Base-by-base conservation (phyloP, 2,888 invertebrate genomes). In the Fragum fragum region DNA sequence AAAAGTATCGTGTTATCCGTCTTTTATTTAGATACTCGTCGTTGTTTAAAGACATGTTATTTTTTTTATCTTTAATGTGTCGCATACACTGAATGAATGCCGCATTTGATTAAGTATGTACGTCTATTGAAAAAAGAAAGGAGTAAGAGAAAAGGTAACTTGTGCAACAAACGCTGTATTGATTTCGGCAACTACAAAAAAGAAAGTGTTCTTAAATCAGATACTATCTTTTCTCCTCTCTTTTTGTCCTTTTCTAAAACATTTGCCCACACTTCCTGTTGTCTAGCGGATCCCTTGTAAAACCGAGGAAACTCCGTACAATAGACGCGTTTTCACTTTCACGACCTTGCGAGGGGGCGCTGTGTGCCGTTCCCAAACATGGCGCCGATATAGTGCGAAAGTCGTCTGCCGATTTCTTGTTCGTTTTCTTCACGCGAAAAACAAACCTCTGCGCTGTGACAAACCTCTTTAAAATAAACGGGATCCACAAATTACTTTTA, bases 361-460 rank as follows among this genome's bases (percentile, higher is more conserved):
- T 53, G 53, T 36, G 71, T 55, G 71, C 23, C 42, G 26, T 21
- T 21, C 5, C 53, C 29, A 39, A 71, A 71, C 16, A 59, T 80
- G 87, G 87, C 87, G 87, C 87, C 87, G 71, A 59, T n/a, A 39
- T 80, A 69, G 87, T 85, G 87, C 78, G 80, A 87, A 85, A 66
- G 69, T 85, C 82, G 87, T 87, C 87, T 86, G 86, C 71, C 73
- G 47, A 57, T 23, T 32, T 61, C 21, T 59, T 42, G 32, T 66
- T 42, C 42, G 42, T 18, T 28, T 66, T 36, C 23, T 36, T 14
- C 57, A 61, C 72, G 79, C 73, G 79, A 79, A 82, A 70, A 82
- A 82, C 79, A 81, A 73, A 66, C 29, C 66, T 42, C 18, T 26
- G 6, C 39, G 32, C 21, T 66, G 66, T 66, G 66, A 66, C 66